Percentiles rank a stretch among this genome's conserved stretches.
phyloP scores from a whole-genome alignment of 2,797 vertebrate species.

The Muscicapa comitata region DNA sequence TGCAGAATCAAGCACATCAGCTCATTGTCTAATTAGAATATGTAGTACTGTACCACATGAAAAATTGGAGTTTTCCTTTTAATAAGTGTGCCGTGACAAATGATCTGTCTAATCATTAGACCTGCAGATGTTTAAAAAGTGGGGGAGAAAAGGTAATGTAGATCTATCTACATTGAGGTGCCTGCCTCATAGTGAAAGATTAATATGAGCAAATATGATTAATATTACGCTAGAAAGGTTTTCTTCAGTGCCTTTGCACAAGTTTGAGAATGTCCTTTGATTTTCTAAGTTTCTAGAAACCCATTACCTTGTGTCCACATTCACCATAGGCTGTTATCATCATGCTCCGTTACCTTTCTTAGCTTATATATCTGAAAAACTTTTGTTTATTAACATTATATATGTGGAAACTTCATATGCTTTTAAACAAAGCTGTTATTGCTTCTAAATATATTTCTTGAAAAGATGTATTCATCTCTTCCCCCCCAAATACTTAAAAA shows the following conservation, averaged over 20 bases:
- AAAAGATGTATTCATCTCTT: not conserved
- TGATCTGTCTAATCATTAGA: not conserved
- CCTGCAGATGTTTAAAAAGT: not conserved
- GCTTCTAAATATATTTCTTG: not conserved
- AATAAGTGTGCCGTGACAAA: not conserved
- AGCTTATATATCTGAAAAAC: not conserved
- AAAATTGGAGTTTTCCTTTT: not conserved
- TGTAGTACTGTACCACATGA: not conserved
- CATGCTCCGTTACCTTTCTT: not conserved
- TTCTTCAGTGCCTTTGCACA: not conserved
- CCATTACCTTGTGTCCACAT: accelerated
- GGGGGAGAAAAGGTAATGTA: not conserved
- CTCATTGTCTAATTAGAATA: not conserved
- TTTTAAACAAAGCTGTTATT: not conserved
- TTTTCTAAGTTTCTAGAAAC: not conserved
- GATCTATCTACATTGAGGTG: not conserved
- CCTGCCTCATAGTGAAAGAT: not conserved
- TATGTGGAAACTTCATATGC: not conserved
- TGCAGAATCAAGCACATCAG: not conserved
- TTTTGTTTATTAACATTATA: not conserved
- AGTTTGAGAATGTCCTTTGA: not conserved
- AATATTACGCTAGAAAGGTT: not conserved
- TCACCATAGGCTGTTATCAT: not conserved
- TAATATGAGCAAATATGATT: not conserved
- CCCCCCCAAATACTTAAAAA: not conserved